Base-by-base conservation (phyloP, 1,140 invertebrate species). In the Aphidius gifuensis region DNA sequence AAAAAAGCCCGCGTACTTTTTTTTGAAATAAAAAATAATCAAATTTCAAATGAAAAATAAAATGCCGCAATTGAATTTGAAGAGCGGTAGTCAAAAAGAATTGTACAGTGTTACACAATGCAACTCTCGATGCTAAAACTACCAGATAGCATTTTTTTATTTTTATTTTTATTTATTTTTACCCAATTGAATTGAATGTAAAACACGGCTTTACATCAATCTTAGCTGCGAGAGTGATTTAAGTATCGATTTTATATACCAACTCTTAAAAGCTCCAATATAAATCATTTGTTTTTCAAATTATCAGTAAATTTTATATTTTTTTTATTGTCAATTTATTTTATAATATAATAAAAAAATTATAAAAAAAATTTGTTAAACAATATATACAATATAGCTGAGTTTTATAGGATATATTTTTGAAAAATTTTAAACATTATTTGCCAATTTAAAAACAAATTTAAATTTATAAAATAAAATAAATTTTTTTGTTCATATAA, bases 161-260 rank as follows among this genome's bases (percentile, higher is more conserved):
- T 40, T 32, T 32, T 32, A 32, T 32, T 74, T 77, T 78, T 78
- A 16, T 16, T 16, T 16, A 16, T 78, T 77, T 78, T 74, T 72
- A 73, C 32, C 40, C 76, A 78, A 78, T 78, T 78, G 76, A 78
- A 78, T 78, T 78, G 75, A 79, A 80, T 80, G 78, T 80, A 80
- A 80, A 80, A 80, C 78, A 80, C 71, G 76, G 77, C 75, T 71
- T 78, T 79, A 78, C 77, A 80, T 80, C 78, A 80, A 80, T 80
- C 76, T 76, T 72, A 77, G 73, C 75, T 71, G 75, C 74, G 73
- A 75, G 72, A 66, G 77, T 77, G 76, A 78, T 79, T 79, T 79
- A 80, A 78, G 76, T 71, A 73, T 75, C 68, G 74, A 62, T 58
- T 58, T 60, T 63, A 56, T 58, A 58, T 60, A 73, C 50, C 50